phyloP scores from a whole-genome alignment of 2,113 vertebrate genomes.

The Peromyscus polionotus region DNA sequence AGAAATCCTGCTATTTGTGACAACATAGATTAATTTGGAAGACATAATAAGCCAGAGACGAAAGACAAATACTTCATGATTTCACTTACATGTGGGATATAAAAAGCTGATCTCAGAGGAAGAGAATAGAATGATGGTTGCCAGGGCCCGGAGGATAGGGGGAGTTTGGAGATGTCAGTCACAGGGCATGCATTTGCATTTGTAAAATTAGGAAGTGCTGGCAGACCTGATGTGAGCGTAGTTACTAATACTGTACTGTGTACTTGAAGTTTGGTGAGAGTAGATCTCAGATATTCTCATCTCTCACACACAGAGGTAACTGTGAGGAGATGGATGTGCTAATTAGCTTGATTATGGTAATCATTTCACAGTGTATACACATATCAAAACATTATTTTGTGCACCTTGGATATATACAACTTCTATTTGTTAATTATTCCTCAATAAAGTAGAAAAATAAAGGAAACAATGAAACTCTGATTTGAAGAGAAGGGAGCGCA shows the following conservation, averaged over 20 bases:
- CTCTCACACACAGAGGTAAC: background rate
- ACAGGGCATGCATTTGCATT: background rate
- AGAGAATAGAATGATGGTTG: background rate
- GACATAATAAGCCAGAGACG: background rate
- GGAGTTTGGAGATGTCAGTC: background rate
- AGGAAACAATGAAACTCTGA: background rate
- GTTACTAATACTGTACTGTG: background rate
- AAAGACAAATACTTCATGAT: background rate
- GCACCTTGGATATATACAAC: background rate
- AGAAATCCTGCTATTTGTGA: background rate
- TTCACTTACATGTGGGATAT: background rate
- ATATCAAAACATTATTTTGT: background rate
- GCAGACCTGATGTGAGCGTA: background rate
- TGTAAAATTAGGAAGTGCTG: background rate
- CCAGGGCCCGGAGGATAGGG: background rate
- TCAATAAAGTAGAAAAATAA: background rate
- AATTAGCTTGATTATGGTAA: background rate
- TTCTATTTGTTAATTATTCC: background rate
- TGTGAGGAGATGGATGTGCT: background rate
- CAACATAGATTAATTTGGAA: background rate
- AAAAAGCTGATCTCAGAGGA: background rate
- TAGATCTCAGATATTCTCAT: background rate
- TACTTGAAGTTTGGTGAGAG: background rate
- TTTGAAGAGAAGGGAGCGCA: background rate
- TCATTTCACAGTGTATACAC: background rate